Evolutionary conservation across 2,888 invertebrate genomes (phyloP), one percentile per base, ranked within the genome.

Genomic region (Tetrapedia diversipes): DNA sequence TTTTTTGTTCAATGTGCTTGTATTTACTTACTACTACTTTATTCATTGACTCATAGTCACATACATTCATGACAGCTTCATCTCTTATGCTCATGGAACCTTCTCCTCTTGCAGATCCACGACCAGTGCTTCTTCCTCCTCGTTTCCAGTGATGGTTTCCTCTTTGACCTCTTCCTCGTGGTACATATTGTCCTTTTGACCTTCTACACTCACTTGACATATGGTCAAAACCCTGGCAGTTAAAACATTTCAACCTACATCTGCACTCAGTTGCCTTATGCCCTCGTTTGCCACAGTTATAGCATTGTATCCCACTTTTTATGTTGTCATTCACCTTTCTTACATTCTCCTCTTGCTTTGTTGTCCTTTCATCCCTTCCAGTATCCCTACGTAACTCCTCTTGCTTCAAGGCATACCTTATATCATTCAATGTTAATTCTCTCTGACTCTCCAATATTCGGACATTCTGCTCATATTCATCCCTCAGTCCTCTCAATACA

Each of bases 281-380:
- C 1, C 53, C 71, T 7, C 19, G 37, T n/a, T 60, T 72, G 10
- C 60, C 59, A 53, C 65, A 72, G 8, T 64, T 64, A 4, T 22
- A 71, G 11, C 70, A 71, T 10, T 16, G 14, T 29, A 56, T 45
- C 16, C 64, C 57, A 3, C 29, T 41, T 4, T 24, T 71, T 0
- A 16, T 41, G 27, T 56, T 64, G 2, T 63, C 49, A n/a, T 27
- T 61, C 54, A n/a, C 27, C 34, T 54, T 27, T 34, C 51, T 32
- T 32, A 32, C 32, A 32, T 32, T 32, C 6, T 32, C 32, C 32
- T 32, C 32, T 6, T 32, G 4, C 32, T 32, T 32, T 6, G 32
- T 32, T 32, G 32, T 4, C 6, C 32, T 32, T 32, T 6, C 32
- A 4, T 32, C 32, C 6, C 6, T 32, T n/a, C 4, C 45, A 8